phyloP scores from a whole-genome alignment of 2,888 invertebrate species.

The Choreutis nemorana region DNA sequence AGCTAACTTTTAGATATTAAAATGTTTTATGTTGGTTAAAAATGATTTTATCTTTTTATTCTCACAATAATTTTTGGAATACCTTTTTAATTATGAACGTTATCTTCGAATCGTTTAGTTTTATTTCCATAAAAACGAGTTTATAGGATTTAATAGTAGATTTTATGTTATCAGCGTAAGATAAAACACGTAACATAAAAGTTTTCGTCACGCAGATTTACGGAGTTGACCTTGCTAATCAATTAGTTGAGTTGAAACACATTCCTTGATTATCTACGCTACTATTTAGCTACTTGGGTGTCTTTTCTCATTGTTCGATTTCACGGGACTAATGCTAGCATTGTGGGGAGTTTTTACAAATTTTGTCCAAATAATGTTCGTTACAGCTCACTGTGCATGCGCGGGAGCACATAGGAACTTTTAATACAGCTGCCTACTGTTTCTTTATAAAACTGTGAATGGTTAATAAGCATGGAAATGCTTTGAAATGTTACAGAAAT shows the following conservation, averaged over 20 bases:
- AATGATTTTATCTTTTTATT: too few relatives aligned
- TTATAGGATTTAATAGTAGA: too few relatives aligned
- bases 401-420: conserved; percentile 13
- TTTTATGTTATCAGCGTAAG: too few relatives aligned
- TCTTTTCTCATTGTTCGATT: conserved; percentile 33
- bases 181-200: too few relatives aligned
- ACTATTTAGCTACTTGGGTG: conserved; percentile 35
- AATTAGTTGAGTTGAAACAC: conserved; percentile 7
- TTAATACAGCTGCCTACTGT: conserved; percentile 1
- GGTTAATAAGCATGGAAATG: not conserved
- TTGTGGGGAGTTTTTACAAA: conserved; percentile 25
- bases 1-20: too few relatives aligned
- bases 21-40: too few relatives aligned
- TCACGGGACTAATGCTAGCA: conserved; percentile 34
- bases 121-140: too few relatives aligned
- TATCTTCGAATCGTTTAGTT: too few relatives aligned
- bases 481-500: too few relatives aligned
- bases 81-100: too few relatives aligned
- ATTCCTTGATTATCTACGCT: not conserved
- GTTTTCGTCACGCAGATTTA: too few relatives aligned
- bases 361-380: conserved; percentile 23
- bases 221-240: conserved; percentile 27
- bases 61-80: too few relatives aligned
- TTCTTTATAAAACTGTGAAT: not conserved
- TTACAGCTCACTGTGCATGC: conserved; percentile 32